phyloP scores from a whole-genome alignment of 2,797 vertebrate species.

The Onychomys leucogaster region DNA sequence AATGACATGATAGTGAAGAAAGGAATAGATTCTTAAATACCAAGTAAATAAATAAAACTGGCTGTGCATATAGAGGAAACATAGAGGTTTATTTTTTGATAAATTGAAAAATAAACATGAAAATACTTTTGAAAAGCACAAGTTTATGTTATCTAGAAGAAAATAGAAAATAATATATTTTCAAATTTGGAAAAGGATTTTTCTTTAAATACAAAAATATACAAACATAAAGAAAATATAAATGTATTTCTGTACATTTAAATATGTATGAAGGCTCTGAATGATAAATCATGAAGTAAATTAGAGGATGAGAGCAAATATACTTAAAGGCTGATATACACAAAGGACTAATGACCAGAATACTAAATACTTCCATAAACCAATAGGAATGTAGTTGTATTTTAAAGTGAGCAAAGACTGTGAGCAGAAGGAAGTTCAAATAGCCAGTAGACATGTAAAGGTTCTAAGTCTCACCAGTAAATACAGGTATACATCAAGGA shows the following conservation, averaged over 20 bases:
- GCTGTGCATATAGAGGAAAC: background rate
- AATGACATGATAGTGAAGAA: background rate
- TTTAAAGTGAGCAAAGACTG: background rate
- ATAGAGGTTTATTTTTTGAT: background rate
- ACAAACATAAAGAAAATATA: background rate
- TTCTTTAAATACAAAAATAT: background rate
- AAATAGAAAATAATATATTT: conserved; percentile 15
- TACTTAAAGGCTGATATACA: background rate
- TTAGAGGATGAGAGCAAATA: background rate
- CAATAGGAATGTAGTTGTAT: background rate
- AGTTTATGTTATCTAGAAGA: background rate
- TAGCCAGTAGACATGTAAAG: background rate
- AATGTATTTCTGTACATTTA: background rate
- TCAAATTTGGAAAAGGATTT: background rate
- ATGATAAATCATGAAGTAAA: conserved; percentile 12
- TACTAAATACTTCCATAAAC: background rate
- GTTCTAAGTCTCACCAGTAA: background rate
- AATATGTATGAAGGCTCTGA: background rate
- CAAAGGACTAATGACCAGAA: background rate
- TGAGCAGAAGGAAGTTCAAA: conserved; percentile 29
- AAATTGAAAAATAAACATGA: background rate
- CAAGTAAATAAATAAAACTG: background rate
- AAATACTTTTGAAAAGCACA: background rate
- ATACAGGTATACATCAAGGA: background rate
- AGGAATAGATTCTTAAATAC: background rate